phyloP scores from a whole-genome alignment of 2,113 vertebrate species.

The Copsychus sechellarum region DNA sequence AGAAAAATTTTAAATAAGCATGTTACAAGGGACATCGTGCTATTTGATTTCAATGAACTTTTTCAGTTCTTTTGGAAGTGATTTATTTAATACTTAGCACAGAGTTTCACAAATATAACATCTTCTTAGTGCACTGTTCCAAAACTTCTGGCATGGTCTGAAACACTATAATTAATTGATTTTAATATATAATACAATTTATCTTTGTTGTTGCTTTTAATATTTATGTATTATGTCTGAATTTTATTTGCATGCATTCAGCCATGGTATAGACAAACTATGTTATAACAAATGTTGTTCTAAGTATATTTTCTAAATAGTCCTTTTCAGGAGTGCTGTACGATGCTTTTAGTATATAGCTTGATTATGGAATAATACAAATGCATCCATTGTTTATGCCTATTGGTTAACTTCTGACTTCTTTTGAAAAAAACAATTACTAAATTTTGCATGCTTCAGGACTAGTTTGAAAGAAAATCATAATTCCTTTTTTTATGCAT shows the following conservation, averaged over 20 bases:
- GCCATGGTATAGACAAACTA: background rate
- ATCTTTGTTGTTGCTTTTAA: background rate
- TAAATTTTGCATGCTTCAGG: background rate
- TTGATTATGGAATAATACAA: background rate
- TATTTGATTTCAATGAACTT: background rate
- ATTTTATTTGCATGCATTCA: background rate
- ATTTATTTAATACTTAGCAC: background rate
- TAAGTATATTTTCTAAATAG: background rate
- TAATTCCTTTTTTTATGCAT: background rate
- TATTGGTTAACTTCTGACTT: background rate
- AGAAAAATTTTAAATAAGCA: background rate
- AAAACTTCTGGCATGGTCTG: background rate
- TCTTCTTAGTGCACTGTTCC: background rate
- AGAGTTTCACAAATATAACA: background rate
- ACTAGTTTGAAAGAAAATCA: background rate
- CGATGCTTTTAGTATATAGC: background rate
- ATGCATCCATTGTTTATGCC: background rate
- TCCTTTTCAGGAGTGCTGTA: background rate
- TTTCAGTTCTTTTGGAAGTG: background rate
- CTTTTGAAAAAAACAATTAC: background rate
- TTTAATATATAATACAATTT: background rate
- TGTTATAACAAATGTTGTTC: background rate
- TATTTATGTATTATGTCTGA: background rate
- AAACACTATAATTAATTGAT: background rate
- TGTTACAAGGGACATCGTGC: background rate